Percentiles rank a stretch among this genome's conserved stretches.
These are phyloP conservation scores for Tor tambroides DNA, from an alignment of 2,113 vertebrate species.

Conservation along the genomic window DNA sequence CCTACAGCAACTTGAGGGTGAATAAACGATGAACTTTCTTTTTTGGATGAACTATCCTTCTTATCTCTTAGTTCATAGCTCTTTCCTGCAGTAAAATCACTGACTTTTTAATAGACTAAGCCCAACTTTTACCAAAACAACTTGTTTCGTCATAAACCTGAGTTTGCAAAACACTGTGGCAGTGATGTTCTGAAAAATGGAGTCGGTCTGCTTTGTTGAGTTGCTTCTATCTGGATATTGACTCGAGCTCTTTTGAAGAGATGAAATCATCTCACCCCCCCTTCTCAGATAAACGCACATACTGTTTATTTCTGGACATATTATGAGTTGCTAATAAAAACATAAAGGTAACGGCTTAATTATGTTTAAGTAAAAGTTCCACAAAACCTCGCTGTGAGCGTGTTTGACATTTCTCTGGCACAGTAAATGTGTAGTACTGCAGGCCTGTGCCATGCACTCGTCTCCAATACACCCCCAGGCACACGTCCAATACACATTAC, in stretches of 20 bases:
- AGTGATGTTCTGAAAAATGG: not conserved
- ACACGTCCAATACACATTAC: slow-evolving; percentile 48
- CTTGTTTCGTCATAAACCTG: not conserved
- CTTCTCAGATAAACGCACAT: not conserved
- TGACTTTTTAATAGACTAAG: not conserved
- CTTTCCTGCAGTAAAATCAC: not conserved
- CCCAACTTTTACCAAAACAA: not conserved
- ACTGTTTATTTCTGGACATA: slow-evolving; percentile 20
- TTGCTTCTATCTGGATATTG: not conserved
- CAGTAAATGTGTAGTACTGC: slow-evolving; percentile 5
- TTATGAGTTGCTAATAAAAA: slow-evolving; percentile 35
- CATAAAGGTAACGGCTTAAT: slow-evolving; percentile 25
- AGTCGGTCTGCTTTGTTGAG: not conserved
- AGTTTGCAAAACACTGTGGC: not conserved
- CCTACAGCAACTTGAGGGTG: no score
- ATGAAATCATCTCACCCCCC: not conserved
- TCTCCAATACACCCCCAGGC: slow-evolving; percentile 24
- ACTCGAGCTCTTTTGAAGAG: not conserved
- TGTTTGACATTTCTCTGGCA: slow-evolving; percentile 46
- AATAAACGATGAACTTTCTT: no score
- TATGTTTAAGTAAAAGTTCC: slow-evolving; percentile 22
- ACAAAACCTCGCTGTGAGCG: not conserved
- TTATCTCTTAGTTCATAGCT: no score
- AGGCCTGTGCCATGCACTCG: slow-evolving; percentile 6
- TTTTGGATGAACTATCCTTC: no score